These are phyloP conservation scores for Campylomormyrus numenius DNA, from an alignment of 2,113 vertebrate species.

Conservation along the genomic window DNA sequence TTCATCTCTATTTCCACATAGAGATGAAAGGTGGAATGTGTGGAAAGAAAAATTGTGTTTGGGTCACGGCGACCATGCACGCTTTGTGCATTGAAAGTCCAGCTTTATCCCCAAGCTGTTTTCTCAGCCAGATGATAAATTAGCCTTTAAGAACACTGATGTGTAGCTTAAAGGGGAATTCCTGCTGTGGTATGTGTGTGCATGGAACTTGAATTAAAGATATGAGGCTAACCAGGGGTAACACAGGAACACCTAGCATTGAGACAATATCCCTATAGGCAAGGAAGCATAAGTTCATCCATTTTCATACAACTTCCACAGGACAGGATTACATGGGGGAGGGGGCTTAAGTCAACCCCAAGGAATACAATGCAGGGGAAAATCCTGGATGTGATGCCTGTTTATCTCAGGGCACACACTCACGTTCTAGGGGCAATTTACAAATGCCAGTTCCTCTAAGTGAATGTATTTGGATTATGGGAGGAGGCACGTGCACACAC, in stretches of 20 bases:
- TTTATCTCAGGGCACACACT: not conserved
- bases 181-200: not conserved
- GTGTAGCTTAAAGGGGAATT: not conserved
- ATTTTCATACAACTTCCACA: not conserved
- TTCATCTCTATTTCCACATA: not conserved
- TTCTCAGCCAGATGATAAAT: not conserved
- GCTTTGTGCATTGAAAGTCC: not conserved
- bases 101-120: not conserved
- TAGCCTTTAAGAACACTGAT: not conserved
- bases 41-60: not conserved
- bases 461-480: not conserved
- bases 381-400: not conserved
- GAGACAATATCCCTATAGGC: not conserved
- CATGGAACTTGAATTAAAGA: not conserved
- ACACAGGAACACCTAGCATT: not conserved
- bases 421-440: not conserved
- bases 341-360: not conserved
- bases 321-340: not conserved
- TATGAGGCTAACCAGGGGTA: not conserved
- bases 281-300: not conserved
- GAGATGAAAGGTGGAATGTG: not conserved
- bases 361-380: not conserved
- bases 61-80: not conserved
- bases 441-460: not conserved
- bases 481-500: not conserved